Evolutionary conservation across 2,797 vertebrate genomes (phyloP).

Genomic region (Sebastes oblongus): DNA sequence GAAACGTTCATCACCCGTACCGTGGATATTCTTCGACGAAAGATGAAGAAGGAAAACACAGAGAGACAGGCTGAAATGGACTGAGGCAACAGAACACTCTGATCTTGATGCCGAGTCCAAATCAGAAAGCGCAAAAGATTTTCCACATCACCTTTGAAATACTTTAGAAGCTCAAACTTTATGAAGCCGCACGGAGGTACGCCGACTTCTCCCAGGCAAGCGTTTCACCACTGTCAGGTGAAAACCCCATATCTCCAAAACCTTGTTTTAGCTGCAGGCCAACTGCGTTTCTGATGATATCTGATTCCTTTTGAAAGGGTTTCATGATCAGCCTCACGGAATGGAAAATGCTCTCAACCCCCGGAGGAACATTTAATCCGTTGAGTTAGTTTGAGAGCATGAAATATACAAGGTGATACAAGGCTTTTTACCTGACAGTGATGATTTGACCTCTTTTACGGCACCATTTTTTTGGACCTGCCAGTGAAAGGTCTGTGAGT

Average conservation of each 20-base stretch:
- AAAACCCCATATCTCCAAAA: constrained; percentile 8
- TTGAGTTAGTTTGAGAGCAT: neutral
- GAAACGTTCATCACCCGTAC: neutral
- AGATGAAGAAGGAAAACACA: constrained; percentile 3
- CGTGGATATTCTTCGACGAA: neutral
- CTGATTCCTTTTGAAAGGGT: constrained; percentile 7
- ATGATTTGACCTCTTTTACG: neutral
- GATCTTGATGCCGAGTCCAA: constrained; percentile 33
- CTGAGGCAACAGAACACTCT: constrained; percentile 20
- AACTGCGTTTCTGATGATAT: neutral
- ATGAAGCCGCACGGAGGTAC: neutral
- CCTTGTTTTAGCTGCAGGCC: constrained; percentile 20
- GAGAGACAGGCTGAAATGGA: constrained; percentile 23
- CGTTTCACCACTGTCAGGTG: constrained; percentile 1
- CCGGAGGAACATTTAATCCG: neutral
- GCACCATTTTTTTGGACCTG: neutral
- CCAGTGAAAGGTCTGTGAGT: neutral
- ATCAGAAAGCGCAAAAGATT: constrained; percentile 29
- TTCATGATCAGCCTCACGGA: neutral
- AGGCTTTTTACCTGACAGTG: neutral
- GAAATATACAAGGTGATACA: neutral
- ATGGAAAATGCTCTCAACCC: neutral
- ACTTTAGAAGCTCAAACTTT: constrained; percentile 30
- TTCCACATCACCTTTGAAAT: constrained; percentile 37
- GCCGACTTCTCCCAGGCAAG: neutral